Evolutionary conservation across 2,797 vertebrate species (phyloP).

Genomic region (Gymnothorax javanicus): DNA sequence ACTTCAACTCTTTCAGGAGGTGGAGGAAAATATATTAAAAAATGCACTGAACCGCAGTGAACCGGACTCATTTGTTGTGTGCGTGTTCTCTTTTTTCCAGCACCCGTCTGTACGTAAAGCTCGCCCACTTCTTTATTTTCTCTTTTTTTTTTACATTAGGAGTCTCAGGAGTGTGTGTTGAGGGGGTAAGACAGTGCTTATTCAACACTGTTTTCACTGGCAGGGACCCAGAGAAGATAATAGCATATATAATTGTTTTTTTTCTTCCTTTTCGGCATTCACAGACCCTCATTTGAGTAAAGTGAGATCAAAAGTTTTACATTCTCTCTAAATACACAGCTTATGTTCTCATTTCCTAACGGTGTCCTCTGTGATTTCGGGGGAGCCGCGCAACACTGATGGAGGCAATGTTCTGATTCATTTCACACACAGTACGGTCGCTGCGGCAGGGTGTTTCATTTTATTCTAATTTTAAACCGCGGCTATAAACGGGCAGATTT

Average conservation of each 20-base stretch:
- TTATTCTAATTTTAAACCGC: conserved; percentile 9
- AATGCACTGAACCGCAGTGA: conserved; percentile 32
- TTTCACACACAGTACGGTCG: conserved; percentile 4
- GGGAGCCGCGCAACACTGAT: neutral
- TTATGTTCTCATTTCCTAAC: conserved; percentile 34
- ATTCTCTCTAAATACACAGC: conserved; percentile 22
- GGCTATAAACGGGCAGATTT: neutral
- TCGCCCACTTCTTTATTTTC: conserved; percentile 14
- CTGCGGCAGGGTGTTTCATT: neutral
- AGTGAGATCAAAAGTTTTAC: conserved; percentile 18
- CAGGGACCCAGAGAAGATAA: conserved; percentile 16
- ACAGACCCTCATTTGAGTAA: conserved; percentile 23
- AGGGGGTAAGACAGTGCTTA: neutral
- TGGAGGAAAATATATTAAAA: conserved; percentile 49
- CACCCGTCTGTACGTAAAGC: conserved; percentile 15
- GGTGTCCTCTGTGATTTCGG: conserved; percentile 29
- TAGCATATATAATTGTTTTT: neutral
- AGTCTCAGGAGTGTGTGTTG: neutral
- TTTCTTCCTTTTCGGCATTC: conserved; percentile 21
- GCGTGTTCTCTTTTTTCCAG: conserved; percentile 12
- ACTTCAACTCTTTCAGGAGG: conserved; percentile 34
- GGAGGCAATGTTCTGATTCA: conserved; percentile 26
- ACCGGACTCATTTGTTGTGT: conserved; percentile 10
- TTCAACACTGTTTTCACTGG: conserved; percentile 26
- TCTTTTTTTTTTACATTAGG: conserved; percentile 28